These are phyloP conservation scores for Drosophila pseudotalamancana DNA, from an alignment of 2,888 invertebrate species.

Conservation along the genomic window DNA sequence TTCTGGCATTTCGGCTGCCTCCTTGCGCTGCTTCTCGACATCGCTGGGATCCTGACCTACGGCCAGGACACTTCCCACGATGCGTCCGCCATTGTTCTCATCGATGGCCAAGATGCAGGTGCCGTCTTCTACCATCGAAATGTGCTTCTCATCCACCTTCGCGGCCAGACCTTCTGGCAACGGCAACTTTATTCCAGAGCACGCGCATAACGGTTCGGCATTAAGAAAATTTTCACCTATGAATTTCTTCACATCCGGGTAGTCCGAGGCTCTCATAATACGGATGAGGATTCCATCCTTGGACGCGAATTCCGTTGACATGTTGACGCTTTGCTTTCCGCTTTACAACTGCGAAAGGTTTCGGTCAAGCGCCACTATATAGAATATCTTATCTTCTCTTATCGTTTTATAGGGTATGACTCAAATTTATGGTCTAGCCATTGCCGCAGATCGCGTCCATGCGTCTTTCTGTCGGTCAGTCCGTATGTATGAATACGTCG, in stretches of 20 bases:
- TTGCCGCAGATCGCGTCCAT: too few relatives aligned
- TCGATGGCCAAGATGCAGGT: constrained; percentile 41
- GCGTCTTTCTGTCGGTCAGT: too few relatives aligned
- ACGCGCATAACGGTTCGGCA: constrained; percentile 31
- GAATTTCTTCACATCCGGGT: constrained; percentile 20
- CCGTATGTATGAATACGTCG: too few relatives aligned
- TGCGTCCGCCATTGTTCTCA: constrained; percentile 20
- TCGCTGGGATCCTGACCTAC: constrained; percentile 15
- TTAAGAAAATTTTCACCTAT: constrained; percentile 34
- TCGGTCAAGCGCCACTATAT: too few relatives aligned
- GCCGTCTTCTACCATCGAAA: constrained; percentile 37
- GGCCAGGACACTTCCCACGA: constrained; percentile 47
- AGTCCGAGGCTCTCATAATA: constrained; percentile 36
- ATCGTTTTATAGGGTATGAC: too few relatives aligned
- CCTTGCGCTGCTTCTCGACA: constrained; percentile 28
- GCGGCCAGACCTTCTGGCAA: too few relatives aligned
- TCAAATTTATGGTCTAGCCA: too few relatives aligned
- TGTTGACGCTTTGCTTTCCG: too few relatives aligned
- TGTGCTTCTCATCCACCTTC: constrained; percentile 38
- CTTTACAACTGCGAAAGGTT: too few relatives aligned
- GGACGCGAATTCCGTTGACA: constrained; percentile 29
- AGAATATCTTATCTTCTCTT: too few relatives aligned
- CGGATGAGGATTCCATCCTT: constrained; percentile 39
- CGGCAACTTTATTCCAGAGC: constrained; percentile 21
- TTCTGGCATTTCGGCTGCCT: constrained; percentile 18